Evolutionary conservation across 1,140 invertebrate genomes (phyloP).

Genomic region (Drosophila parvula): DNA sequence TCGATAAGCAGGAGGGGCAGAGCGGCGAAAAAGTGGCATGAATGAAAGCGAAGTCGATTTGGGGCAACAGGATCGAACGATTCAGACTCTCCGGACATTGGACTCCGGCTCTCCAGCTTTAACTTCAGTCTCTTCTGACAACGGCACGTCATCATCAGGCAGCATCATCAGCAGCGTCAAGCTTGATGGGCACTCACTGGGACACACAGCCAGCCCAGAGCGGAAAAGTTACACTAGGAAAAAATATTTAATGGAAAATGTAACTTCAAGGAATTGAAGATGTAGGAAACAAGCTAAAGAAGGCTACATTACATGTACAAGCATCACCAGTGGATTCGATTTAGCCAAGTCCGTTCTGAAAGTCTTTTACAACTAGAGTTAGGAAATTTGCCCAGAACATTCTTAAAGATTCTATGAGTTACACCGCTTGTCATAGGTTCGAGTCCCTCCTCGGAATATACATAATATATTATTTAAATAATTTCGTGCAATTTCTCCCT

Average conservation of each 20-base stretch:
- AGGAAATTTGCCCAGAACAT: not conserved
- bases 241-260: not conserved
- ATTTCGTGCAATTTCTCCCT: not conserved
- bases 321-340: not conserved
- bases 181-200: conserved; percentile 63
- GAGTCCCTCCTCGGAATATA: too few relatives aligned
- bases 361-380: not conserved
- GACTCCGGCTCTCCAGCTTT: conserved; percentile 48
- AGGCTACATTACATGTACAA: not conserved
- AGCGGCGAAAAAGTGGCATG: conserved; percentile 22
- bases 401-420: not conserved
- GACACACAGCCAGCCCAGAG: conserved; percentile 20
- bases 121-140: conserved; percentile 61
- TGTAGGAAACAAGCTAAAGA: not conserved
- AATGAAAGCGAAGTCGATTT: conserved; percentile 71
- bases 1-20: conserved; percentile 22
- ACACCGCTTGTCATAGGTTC: too few relatives aligned
- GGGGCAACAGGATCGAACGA: conserved; percentile 33
- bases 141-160: conserved; percentile 75
- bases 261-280: too few relatives aligned
- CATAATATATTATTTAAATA: not conserved
- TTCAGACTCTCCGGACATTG: conserved; percentile 13
- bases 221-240: conserved; percentile 28
- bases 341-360: not conserved
- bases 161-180: conserved; percentile 57